These are phyloP conservation scores for Plebejus argus DNA, from an alignment of 2,888 invertebrate species.

Conservation along the genomic window DNA sequence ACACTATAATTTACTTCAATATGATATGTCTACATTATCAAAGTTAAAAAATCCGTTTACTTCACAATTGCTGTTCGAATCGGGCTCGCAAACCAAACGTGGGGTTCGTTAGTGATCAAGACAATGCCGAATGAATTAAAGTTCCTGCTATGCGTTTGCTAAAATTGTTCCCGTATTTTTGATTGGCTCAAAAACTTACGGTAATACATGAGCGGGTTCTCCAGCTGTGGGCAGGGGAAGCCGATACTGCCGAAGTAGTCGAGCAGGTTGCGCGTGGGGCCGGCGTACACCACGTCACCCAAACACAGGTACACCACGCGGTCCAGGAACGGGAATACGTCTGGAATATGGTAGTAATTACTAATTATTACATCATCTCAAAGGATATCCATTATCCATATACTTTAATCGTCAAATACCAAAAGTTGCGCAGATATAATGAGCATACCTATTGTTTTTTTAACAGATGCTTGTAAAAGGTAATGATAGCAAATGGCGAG, in stretches of 20 bases:
- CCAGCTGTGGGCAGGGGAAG: slow-evolving; percentile 97
- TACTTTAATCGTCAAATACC: too few species aligned
- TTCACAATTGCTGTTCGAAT: too few species aligned
- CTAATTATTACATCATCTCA: not conserved
- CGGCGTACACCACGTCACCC: slow-evolving; percentile 95
- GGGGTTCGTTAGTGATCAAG: too few species aligned
- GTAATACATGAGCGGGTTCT: slow-evolving; percentile 99
- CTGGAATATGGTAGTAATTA: slow-evolving; percentile 64
- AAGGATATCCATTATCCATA: not conserved
- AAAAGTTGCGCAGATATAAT: too few species aligned
- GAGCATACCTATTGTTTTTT: not conserved
- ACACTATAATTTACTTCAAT: too few species aligned
- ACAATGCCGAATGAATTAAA: too few species aligned
- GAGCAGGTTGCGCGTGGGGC: slow-evolving; percentile 94
- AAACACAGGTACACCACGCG: slow-evolving; percentile 94
- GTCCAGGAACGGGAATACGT: slow-evolving; percentile 97
- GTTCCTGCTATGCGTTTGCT: too few species aligned
- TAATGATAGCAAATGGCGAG: not conserved
- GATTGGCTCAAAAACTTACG: slow-evolving; percentile 81
- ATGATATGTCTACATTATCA: too few species aligned
- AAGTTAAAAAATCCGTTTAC: too few species aligned
- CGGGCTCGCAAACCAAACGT: too few species aligned
- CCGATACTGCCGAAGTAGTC: slow-evolving; percentile 97
- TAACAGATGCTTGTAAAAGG: not conserved
- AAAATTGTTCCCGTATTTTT: not conserved